A percentile compares a stretch with the other conserved stretches of the same genome.
Evolutionary conservation across 2,888 invertebrate genomes (phyloP).

Genomic region (Germaria angustata): DNA sequence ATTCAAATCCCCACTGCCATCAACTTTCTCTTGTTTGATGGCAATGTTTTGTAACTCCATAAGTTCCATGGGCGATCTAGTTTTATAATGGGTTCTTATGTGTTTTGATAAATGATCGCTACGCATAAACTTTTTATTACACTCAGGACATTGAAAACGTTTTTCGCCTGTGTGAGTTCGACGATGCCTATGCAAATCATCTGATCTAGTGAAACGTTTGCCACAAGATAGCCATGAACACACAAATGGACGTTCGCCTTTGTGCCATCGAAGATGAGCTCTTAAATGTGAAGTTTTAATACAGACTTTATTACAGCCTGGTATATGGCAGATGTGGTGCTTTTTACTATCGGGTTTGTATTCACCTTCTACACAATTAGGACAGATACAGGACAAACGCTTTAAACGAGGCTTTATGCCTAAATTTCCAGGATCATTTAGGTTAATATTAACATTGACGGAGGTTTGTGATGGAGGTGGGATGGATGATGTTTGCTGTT

Average conservation of each 20-base stretch:
- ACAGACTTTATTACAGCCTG: slow-evolving; percentile 95
- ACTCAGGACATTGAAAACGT: slow-evolving; percentile 92
- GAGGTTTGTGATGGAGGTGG: slow-evolving; percentile 73
- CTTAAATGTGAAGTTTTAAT: slow-evolving; percentile 94
- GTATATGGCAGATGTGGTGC: slow-evolving; percentile 96
- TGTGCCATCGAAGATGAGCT: slow-evolving; percentile 95
- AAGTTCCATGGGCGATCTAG: slow-evolving; percentile 77
- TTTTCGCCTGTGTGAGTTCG: slow-evolving; percentile 96
- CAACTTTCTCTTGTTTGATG: slow-evolving; percentile 59
- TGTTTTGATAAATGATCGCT: slow-evolving; percentile 95
- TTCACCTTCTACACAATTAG: slow-evolving; percentile 95
- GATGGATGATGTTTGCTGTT: slow-evolving; percentile 35
- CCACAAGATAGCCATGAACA: slow-evolving; percentile 98
- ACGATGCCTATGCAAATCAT: slow-evolving; percentile 89
- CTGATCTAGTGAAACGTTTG: slow-evolving; percentile 86
- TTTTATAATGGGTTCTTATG: slow-evolving; percentile 91
- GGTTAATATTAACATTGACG: slow-evolving; percentile 78
- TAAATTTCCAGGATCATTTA: slow-evolving; percentile 72
- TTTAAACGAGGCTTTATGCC: slow-evolving; percentile 84
- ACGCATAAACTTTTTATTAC: slow-evolving; percentile 94
- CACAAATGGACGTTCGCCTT: slow-evolving; percentile 95
- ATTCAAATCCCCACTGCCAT: slow-evolving; percentile 34
- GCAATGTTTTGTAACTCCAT: slow-evolving; percentile 73
- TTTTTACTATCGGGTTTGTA: slow-evolving; percentile 91
- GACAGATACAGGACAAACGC: slow-evolving; percentile 97